Evolutionary conservation across 2,797 vertebrate genomes (phyloP), one percentile per base, ranked within the genome.

Genomic region (Salmo trutta): DNA sequence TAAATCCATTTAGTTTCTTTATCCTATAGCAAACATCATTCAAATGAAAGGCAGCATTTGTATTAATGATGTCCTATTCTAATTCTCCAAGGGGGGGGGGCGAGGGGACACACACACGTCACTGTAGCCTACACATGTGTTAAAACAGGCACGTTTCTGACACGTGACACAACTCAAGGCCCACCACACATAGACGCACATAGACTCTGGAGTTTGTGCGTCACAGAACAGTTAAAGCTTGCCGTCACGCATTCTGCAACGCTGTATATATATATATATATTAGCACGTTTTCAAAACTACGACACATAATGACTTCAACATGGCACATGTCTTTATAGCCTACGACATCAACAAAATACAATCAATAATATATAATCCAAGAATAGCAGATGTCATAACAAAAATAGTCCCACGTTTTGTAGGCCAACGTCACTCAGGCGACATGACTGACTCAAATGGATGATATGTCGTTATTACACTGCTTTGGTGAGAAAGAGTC

Each of bases 401-500:
- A 41, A 72, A 19, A 77, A 70, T 68, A 68, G 24, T n/a, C 53
- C 71, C 52, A 73, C 17, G 29, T 19, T 7, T 41, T 21, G 65
- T 29, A 31, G 29, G 27, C 71, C 52, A 19, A 64, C 24, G 29
- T 73, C 21, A 67, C 69, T 66, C 56, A 10, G 75, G 56, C 51
- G 27, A 24, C 54, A 16, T 71, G 53, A 4, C 74, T 69, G 75
- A 29, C 80, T 92, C 88, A 91, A 27, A 91, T 85, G 73, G 90
- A 89, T 66, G 85, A 90, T 86, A 92, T 87, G 86, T 86, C 83
- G 59, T 87, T 91, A 75, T 85, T 91, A 77, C 92, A 93, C 24
- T 92, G 92, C 88, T 94, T 95, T 80, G 93, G 84, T 74, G 90
- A 88, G 84, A 93, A 93, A 0, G 91, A 87, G 87, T 95, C 93